phyloP scores from a whole-genome alignment of 2,797 vertebrate genomes.

The Morus bassanus region DNA sequence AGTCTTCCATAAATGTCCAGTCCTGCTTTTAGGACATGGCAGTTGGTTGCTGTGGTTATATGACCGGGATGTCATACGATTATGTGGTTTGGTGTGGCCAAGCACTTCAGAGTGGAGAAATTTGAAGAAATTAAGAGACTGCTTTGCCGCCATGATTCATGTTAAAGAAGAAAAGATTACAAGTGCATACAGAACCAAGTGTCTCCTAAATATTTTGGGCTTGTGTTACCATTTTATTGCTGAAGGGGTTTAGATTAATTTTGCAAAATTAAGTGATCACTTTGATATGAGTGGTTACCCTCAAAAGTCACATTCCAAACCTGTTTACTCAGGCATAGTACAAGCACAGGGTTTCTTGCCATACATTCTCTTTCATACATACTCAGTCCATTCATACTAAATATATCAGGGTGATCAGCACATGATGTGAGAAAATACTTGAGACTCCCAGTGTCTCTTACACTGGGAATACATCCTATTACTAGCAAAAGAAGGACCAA shows the following conservation, averaged over 20 bases:
- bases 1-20: background rate
- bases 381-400: background rate
- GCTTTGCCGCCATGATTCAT: background rate
- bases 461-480: background rate
- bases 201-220: background rate
- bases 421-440: background rate
- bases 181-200: background rate
- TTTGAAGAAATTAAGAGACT: background rate
- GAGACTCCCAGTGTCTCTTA: background rate
- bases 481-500: background rate
- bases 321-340: background rate
- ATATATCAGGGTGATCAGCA: background rate
- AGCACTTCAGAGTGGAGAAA: background rate
- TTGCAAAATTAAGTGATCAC: background rate
- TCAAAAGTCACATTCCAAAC: background rate
- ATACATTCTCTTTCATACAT: background rate
- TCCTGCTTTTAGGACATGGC: background rate
- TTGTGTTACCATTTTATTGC: background rate
- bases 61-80: background rate
- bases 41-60: background rate
- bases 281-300: background rate
- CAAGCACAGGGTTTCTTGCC: background rate
- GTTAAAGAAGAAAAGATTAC: background rate
- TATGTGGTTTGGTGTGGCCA: background rate
- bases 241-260: background rate